phyloP scores from a whole-genome alignment of 2,888 invertebrate genomes.

The Poecilus cupreus region DNA sequence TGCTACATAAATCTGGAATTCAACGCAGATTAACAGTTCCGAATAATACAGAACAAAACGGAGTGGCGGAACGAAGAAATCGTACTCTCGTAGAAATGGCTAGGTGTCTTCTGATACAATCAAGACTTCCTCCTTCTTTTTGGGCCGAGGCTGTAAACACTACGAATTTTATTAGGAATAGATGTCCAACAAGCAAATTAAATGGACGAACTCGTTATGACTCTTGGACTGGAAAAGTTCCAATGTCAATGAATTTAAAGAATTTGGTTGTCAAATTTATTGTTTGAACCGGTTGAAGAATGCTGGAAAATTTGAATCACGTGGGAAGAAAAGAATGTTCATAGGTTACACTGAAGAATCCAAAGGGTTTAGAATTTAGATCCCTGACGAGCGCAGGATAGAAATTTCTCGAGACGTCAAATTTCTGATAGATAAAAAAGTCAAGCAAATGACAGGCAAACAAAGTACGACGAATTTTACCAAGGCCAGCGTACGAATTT shows the following conservation, averaged over 20 bases:
- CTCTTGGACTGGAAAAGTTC: conserved; percentile 55
- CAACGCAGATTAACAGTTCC: conserved; percentile 62
- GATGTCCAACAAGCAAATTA: conserved; percentile 60
- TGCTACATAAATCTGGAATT: conserved; percentile 43
- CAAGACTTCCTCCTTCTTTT: conserved; percentile 28
- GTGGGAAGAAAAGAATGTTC: conserved; percentile 52
- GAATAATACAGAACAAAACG: conserved; percentile 56
- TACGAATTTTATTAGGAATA: conserved; percentile 64
- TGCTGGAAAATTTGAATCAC: conserved; percentile 54
- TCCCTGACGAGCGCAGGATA: neutral
- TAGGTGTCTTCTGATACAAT: conserved; percentile 61
- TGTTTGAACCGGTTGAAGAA: neutral
- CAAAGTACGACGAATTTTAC: neutral
- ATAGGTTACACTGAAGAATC: conserved; percentile 52
- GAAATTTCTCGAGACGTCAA: neutral
- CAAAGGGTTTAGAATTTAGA: conserved; percentile 58
- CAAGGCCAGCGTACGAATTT: neutral
- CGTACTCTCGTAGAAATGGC: conserved; percentile 61
- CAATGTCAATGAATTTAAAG: conserved; percentile 34
- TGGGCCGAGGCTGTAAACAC: conserved; percentile 59
- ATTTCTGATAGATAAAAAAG: neutral
- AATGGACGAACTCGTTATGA: conserved; percentile 60
- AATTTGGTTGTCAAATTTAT: conserved; percentile 61
- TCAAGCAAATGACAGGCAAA: too few species aligned
- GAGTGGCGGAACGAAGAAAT: conserved; percentile 55